Evolutionary conservation across 2,113 vertebrate species (phyloP), one percentile per base, ranked within the genome.

Genomic region (Mirza zaza): DNA sequence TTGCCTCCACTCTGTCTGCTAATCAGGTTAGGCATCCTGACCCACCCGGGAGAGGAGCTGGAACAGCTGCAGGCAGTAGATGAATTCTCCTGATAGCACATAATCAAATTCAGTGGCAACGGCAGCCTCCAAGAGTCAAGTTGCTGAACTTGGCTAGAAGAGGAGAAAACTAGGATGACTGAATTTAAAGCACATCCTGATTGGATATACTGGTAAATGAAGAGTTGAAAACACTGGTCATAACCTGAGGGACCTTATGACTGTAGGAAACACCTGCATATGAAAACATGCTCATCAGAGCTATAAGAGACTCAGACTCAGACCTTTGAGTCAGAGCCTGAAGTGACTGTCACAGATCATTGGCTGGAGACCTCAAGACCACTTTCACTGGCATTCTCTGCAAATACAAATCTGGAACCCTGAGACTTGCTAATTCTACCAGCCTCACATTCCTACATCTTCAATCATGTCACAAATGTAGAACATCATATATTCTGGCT

Each of bases 1-100:
- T 96, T 91, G 93, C 21, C 86, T 95, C 75, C 8, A 52, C 32
- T 94, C 77, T 87, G 29, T 95, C 91, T 94, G 82, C 83, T 93
- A 94, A 89, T 94, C 77, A 68, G 71, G 55, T 96, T 85, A 97
- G 79, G 75, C 61, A 34, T 83, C 88, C 5, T 27, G 0, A 29
- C n/a, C 71, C 52, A 50, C 61, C 34, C 48, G 25, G 61, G 52
- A 94, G 79, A 97, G 91, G 17, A 93, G 50, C 65, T 96, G 25
- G 67, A 71, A 57, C 67, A 96, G 93, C 89, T 96, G 21, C 68
- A 93, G 50, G 82, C n/a, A 42, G 91, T 90, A 73, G 39, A 88
- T 93, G 77, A 92, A 97, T 91, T 86, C 52, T 95, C 57, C 61
- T 86, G 93, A 77, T 82, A 79, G 87, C n/a, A 82, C 32, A 27